Base-by-base conservation (phyloP, 2,113 vertebrate species). In the Arenaria interpres region DNA sequence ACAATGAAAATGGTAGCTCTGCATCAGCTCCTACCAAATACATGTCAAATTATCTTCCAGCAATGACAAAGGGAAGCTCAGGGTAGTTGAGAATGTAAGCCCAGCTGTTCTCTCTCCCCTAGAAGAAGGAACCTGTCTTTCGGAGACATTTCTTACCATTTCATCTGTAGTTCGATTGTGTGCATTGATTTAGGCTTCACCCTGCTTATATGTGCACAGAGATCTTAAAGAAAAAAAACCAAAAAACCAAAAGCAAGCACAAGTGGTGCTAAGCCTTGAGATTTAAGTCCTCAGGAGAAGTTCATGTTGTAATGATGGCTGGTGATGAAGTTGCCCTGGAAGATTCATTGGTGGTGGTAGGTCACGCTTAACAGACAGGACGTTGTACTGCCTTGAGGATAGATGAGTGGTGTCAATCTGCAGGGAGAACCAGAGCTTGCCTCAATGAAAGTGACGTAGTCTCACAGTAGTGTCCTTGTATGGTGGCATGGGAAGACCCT, bases 231-330 rank as follows among this genome's bases (percentile, higher is more conserved):
- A 66, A 43, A 67, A 10, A n/a, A n/a, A n/a, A n/a, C n/a, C n/a
- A n/a, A n/a, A 64, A 33, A 37, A 37, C 2, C 30, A 45, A 57
- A 35, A 13, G 25, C 24, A 50, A 35, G 27, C 33, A 60, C 9
- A 66, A 69, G 66, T 10, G n/a, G 14, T 57, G 30, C 20, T 72
- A 45, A 71, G 18, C 23, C 10, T 41, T 59, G 15, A 59, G 60
- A 39, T 68, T 64, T 68, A 35, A 57, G 51, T 14, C 19, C 46
- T 71, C 37, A 27, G 68, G 45, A 85, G 85, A 62, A 48, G 48
- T 50, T 73, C 7, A 1, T 57, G 1, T 14, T 12, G 33, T 72
- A 37, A 14, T 0, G 1, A 63, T 43, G 67, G 33, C 1, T 60
- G 35, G n/a, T 79, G 77, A 22, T 37, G 27, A 39, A 21, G 15